phyloP scores from a whole-genome alignment of 92 coral and sea anemone genomes.

The Palythoa heliodiscus region DNA sequence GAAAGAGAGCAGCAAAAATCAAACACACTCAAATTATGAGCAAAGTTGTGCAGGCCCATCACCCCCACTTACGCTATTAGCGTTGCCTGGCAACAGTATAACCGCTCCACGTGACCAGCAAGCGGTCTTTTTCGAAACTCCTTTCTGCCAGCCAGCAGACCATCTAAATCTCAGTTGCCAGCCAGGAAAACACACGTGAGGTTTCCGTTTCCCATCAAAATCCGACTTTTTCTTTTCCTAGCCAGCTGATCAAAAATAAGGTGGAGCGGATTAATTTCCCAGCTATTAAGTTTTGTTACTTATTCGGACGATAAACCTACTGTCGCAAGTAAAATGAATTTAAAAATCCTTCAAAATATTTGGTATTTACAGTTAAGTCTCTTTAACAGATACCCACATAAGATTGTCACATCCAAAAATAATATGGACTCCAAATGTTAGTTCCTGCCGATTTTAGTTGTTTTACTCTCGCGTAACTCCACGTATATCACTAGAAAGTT shows the following conservation, averaged over 20 bases:
- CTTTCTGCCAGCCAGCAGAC: constrained; percentile 1
- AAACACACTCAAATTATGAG: too few species aligned
- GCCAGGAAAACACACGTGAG: background rate
- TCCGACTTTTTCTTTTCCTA: background rate
- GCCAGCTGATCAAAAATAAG: background rate
- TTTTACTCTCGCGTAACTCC: too few species aligned
- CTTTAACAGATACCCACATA: background rate
- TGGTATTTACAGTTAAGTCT: background rate
- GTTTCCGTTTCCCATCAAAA: background rate
- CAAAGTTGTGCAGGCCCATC: too few species aligned
- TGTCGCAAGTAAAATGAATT: too few species aligned
- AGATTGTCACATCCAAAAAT: background rate
- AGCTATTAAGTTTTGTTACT: background rate
- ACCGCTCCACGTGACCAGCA: background rate
- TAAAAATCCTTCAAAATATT: background rate
- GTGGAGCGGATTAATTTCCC: background rate
- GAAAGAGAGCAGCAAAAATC: too few species aligned
- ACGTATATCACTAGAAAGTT: too few species aligned
- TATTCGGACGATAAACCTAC: background rate
- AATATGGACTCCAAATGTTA: background rate
- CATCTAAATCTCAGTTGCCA: background rate
- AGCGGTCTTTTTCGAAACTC: background rate
- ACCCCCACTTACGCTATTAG: too few species aligned
- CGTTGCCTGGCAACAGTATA: background rate
- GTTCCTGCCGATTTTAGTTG: too few species aligned